Evolutionary conservation across 1,140 invertebrate genomes (phyloP).

Genomic region (Drosophila funebris): DNA sequence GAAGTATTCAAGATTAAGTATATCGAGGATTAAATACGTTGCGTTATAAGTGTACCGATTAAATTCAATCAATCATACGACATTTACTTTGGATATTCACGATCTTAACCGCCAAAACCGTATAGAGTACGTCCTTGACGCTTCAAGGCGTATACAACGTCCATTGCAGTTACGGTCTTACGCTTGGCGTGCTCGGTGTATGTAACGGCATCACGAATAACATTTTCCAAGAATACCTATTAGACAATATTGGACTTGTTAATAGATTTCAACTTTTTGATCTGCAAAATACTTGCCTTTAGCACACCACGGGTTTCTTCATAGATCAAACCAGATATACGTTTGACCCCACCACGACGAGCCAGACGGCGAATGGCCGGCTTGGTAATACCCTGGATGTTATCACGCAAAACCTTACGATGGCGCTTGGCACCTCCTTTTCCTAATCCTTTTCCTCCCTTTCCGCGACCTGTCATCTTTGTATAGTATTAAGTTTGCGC

Average conservation of each 20-base stretch:
- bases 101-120: constrained; percentile 87
- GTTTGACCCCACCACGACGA: constrained; percentile 90
- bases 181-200: constrained; percentile 93
- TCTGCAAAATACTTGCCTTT: constrained; percentile 88
- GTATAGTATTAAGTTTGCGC: constrained; percentile 15
- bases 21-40: constrained; percentile 21
- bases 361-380: constrained; percentile 86
- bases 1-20: constrained; percentile 38
- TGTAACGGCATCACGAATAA: constrained; percentile 92
- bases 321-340: constrained; percentile 91
- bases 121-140: constrained; percentile 90
- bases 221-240: constrained; percentile 92
- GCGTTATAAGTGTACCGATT: constrained; percentile 23
- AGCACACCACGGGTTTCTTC: constrained; percentile 89
- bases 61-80: constrained; percentile 22
- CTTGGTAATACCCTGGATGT: constrained; percentile 89
- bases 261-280: constrained; percentile 44
- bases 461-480: constrained; percentile 87
- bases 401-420: constrained; percentile 88
- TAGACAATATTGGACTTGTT: constrained; percentile 73
- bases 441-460: constrained; percentile 88
- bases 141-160: constrained; percentile 94
- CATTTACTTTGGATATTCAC: background rate
- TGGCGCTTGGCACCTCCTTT: constrained; percentile 89
- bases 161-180: constrained; percentile 94